A percentile compares a stretch with the other conserved stretches of the same genome.
These are phyloP conservation scores for Lordiphosa clarofinis DNA, from an alignment of 1,140 invertebrate species.

Conservation along the genomic window DNA sequence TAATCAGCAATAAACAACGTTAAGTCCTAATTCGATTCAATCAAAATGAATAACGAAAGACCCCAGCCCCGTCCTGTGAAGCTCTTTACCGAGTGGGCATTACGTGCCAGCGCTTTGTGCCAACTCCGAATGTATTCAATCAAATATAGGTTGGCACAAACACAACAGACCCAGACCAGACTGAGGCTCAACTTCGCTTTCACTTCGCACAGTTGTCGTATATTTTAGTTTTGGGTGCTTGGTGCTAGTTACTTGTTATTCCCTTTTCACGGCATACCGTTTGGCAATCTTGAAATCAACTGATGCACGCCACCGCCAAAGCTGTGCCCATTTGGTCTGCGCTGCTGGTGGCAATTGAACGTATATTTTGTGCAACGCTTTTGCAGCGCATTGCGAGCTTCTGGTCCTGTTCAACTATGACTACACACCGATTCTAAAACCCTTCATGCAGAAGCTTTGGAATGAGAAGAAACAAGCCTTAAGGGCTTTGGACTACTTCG, in stretches of 20 bases:
- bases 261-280: conserved; percentile 29
- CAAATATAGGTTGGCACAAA: conserved; percentile 70
- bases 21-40: conserved; percentile 78
- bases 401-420: conserved; percentile 51
- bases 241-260: conserved; percentile 16
- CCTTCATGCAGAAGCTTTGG: conserved; percentile 57
- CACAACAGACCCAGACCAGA: conserved; percentile 38
- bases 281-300: conserved; percentile 49
- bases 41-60: conserved; percentile 74
- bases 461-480: conserved; percentile 61
- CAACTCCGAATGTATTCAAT: conserved; percentile 30
- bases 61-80: conserved; percentile 15
- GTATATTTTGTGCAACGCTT: conserved; percentile 22
- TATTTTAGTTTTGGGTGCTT: conserved; percentile 33
- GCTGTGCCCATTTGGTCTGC: conserved; percentile 41
- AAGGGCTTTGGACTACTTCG: conserved; percentile 67
- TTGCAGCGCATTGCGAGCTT: conserved; percentile 61
- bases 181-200: conserved; percentile 52
- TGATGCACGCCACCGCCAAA: conserved; percentile 38
- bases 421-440: conserved; percentile 41
- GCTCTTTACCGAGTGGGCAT: conserved; percentile 2
- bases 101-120: conserved; percentile 27
- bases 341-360: conserved; percentile 39
- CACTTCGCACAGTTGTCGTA: conserved; percentile 42
- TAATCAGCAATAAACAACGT: conserved; percentile 77